Evolutionary conservation across 2,113 vertebrate genomes (phyloP).

Genomic region (Archilochus colubris): DNA sequence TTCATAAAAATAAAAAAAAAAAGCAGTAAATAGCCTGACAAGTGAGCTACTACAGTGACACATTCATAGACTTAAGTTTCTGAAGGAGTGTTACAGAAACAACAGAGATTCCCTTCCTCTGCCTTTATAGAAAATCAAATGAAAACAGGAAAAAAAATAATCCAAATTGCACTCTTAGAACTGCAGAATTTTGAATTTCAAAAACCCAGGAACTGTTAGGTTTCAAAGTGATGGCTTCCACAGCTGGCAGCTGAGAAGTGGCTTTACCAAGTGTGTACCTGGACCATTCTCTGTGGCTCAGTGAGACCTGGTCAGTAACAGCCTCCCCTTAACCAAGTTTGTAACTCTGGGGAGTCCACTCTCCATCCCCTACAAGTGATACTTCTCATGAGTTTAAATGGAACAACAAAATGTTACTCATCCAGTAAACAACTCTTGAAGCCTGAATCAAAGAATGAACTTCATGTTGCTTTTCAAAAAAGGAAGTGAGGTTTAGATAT

Average conservation of each 20-base stretch:
- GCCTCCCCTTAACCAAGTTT: background rate
- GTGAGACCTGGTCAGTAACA: background rate
- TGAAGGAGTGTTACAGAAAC: background rate
- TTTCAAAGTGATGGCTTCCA: background rate
- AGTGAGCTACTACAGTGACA: background rate
- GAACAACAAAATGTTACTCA: background rate
- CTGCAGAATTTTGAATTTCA: background rate
- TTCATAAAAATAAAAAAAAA: background rate
- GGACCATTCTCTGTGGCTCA: background rate
- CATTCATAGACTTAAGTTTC: background rate
- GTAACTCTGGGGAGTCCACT: background rate
- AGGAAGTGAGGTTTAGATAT: constrained; percentile 18
- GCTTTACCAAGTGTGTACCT: background rate
- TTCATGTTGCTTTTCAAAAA: background rate
- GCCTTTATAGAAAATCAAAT: background rate
- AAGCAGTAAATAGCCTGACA: background rate
- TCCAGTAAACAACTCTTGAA: background rate
- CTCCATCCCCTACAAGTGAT: background rate
- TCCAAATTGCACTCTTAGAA: background rate
- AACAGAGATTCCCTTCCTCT: background rate
- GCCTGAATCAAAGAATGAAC: constrained; percentile 29
- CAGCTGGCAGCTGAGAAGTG: background rate
- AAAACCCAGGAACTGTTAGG: background rate
- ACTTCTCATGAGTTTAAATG: background rate
- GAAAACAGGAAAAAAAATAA: background rate